Evolutionary conservation across 1,140 invertebrate species (phyloP).

Genomic region (Chironomus striatipennis): DNA sequence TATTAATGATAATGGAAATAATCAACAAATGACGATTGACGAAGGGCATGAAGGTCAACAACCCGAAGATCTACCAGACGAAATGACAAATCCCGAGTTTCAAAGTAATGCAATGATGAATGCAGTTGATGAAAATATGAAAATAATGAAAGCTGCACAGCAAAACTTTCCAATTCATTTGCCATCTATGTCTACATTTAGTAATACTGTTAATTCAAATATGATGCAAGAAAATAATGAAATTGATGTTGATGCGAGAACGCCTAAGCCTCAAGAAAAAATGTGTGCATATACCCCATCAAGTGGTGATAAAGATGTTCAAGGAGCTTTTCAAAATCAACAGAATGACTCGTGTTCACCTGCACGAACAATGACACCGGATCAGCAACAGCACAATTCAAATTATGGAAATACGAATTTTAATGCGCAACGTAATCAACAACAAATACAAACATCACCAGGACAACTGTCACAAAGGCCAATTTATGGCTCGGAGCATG

Average conservation of each 20-base stretch:
- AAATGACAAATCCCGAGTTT: neutral
- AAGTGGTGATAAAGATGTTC: conserved; percentile 31
- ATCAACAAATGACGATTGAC: neutral
- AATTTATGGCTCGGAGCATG: conserved; percentile 38
- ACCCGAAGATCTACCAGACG: neutral
- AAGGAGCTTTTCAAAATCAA: conserved; percentile 32
- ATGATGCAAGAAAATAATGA: conserved; percentile 39
- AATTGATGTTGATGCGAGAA: conserved; percentile 39
- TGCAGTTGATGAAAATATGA: conserved; percentile 35
- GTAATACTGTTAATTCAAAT: conserved; percentile 30
- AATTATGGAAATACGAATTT: conserved; percentile 32
- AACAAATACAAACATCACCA: conserved; percentile 30
- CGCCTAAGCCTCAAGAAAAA: conserved; percentile 28
- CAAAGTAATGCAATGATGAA: conserved; percentile 3
- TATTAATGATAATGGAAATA: conserved; percentile 31
- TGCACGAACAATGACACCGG: conserved; percentile 38
- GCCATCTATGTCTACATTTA: conserved; percentile 38
- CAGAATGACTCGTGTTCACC: conserved; percentile 38
- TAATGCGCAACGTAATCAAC: conserved; percentile 36
- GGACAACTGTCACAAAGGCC: conserved; percentile 30
- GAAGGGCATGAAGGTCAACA: neutral
- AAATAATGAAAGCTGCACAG: conserved; percentile 35
- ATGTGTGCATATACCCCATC: conserved; percentile 30
- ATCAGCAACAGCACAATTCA: conserved; percentile 36
- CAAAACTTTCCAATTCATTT: conserved; percentile 40